Base-by-base conservation (phyloP, 2,797 vertebrate genomes). In the Oophaga sylvatica region DNA sequence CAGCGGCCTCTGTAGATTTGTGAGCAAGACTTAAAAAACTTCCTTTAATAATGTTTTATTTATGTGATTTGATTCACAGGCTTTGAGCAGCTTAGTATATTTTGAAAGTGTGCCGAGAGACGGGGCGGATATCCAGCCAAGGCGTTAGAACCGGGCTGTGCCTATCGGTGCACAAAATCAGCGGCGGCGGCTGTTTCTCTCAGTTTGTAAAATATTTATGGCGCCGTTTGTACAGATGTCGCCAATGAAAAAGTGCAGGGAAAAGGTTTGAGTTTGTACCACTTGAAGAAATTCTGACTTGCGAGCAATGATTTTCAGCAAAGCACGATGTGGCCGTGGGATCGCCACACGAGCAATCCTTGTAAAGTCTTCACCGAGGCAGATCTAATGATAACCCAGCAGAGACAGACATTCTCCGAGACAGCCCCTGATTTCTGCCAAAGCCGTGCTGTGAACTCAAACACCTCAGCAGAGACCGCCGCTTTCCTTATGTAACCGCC, bases 181-280 rank as follows among this genome's bases (percentile, higher is more conserved):
- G 35, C 57, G 79, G 7, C 59, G 45, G 7, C 41, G 60, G 17
- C 59, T 76, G 80, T 77, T 76, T 57, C 13, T n/a, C 35, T 13
- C 19, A 8, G 26, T 67, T 65, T 87, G 71, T 87, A n/a, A 87
- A 87, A 87, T 83, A 87, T 87, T 87, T 82, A 87, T 80, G 59
- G 48, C 12, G 59, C 57, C 20, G 80, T 81, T 80, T 77, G 70
- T 29, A 68, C 59, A 77, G 70, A 82, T 35, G 80, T 81, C 67
- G 57, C n/a, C 79, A 81, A 62, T 80, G 65, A 80, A 84, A 84
- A 63, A 77, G 73, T 60, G 60, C 73, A 78, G 41, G 22, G 83
- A 85, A 78, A 87, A 75, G 56, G 79, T n/a, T 81, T 87, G 60
- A 78, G 56, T 73, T 81, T 57, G 53, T 87, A 29, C n/a, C 67